Percentiles rank a stretch among this genome's conserved stretches.
Evolutionary conservation across 2,797 vertebrate species (phyloP).

Genomic region (Poecilia velifera): DNA sequence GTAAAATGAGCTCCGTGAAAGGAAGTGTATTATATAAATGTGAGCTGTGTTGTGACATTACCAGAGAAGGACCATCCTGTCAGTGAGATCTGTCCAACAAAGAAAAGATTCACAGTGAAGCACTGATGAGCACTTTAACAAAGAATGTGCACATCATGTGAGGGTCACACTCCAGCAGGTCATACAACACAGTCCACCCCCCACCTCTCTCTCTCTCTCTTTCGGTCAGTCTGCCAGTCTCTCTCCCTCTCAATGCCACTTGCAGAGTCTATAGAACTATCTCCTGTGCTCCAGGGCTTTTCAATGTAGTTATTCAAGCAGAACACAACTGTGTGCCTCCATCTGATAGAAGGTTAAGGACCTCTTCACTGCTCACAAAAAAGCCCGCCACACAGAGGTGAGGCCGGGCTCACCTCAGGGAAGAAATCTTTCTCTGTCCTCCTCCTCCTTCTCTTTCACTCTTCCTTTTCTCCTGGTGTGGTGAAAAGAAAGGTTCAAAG

Average conservation of each 20-base stretch:
- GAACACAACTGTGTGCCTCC: conserved; percentile 82
- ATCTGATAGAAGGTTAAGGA: conserved; percentile 87
- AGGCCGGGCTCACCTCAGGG: conserved; percentile 79
- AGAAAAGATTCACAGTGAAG: conserved; percentile 69
- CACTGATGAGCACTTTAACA: conserved; percentile 76
- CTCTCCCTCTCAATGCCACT: conserved; percentile 64
- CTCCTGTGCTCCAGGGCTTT: conserved; percentile 80
- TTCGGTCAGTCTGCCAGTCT: conserved; percentile 28
- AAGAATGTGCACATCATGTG: conserved; percentile 77
- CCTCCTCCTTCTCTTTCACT: conserved; percentile 77
- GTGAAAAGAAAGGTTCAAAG: conserved; percentile 82
- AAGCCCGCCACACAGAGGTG: conserved; percentile 78
- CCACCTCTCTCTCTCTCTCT: conserved; percentile 22
- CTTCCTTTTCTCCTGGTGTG: conserved; percentile 75
- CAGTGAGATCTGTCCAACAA: conserved; percentile 67
- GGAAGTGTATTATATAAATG: conserved; percentile 69
- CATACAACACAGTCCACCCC: conserved; percentile 59
- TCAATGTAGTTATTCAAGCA: conserved; percentile 84
- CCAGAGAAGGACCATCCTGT: conserved; percentile 68
- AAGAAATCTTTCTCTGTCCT: conserved; percentile 81
- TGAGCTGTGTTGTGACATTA: conserved; percentile 71
- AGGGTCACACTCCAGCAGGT: conserved; percentile 78
- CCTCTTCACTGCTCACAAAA: conserved; percentile 84
- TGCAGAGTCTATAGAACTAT: conserved; percentile 80
- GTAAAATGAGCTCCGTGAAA: conserved; percentile 68